Percentiles rank a stretch among this genome's conserved stretches.
These are phyloP conservation scores for Bombus huntii DNA, from an alignment of 1,140 invertebrate species.

Conservation along the genomic window DNA sequence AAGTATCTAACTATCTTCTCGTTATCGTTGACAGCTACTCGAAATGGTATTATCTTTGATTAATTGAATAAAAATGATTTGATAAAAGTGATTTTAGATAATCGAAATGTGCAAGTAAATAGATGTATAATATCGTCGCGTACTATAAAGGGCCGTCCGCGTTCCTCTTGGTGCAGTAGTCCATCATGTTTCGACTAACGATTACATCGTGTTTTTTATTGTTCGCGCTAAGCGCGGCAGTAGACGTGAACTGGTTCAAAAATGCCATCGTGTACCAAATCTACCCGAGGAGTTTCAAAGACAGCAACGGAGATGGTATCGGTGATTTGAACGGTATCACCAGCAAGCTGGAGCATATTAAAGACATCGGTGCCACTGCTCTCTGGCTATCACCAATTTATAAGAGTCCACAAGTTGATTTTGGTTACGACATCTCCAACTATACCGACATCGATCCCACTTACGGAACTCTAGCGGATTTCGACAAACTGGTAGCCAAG, in stretches of 20 bases:
- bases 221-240: not conserved
- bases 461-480: constrained; percentile 86
- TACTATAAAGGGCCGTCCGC: not conserved
- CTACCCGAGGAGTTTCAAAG: constrained; percentile 91
- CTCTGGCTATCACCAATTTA: constrained; percentile 87
- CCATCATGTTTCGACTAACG: constrained; percentile 80
- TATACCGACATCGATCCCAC: constrained; percentile 84
- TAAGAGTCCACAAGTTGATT: constrained; percentile 84
- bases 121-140: not conserved
- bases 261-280: constrained; percentile 89
- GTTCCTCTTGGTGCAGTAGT: too few relatives aligned
- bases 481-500: constrained; percentile 82
- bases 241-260: constrained; percentile 86
- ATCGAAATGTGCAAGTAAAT: not conserved
- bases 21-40: not conserved
- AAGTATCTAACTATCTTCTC: not conserved
- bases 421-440: constrained; percentile 87
- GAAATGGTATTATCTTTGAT: not conserved
- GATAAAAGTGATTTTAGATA: not conserved
- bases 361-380: constrained; percentile 85
- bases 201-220: not conserved
- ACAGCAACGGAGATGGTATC: constrained; percentile 89
- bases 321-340: constrained; percentile 88
- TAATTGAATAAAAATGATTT: not conserved
- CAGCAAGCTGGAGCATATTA: constrained; percentile 85